Evolutionary conservation across 2,113 vertebrate species (phyloP), one percentile per base, ranked within the genome.

Genomic region (Chlamydotis undulata): DNA sequence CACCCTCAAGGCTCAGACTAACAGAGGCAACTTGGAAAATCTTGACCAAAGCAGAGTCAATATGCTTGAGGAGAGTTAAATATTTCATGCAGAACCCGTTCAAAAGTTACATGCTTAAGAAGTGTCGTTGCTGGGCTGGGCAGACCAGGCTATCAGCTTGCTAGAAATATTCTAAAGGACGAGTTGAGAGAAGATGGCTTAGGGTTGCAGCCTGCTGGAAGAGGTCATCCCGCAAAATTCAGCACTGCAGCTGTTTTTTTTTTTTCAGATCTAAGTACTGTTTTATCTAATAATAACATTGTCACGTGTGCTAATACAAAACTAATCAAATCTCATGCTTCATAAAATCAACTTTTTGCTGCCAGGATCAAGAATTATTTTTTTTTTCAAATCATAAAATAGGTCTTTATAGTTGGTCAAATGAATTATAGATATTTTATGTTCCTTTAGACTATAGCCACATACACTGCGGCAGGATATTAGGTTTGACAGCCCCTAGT

Each of bases 51-150:
- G 39, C 15, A 78, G 45, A 65, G 55, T 31, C 6, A 59, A 33
- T 47, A 53, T 18, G 4, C 43, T 43, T 37, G 25, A 47, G n/a
- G 6, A 59, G 25, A 25, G 23, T 49, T 25, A 83, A 83, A 53
- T 21, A 63, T 35, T 57, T 50, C 5, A 10, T 33, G 43, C 23
- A 57, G 56, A 69, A 69, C 21, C 43, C 82, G 19, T 45, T 88
- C n/a, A 68, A 52, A 82, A 47, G 10, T 47, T 53, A 17, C 15
- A 14, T 31, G 17, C 57, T 86, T 50, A 28, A 61, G 35, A 69
- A 64, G 28, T 9, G 25, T 50, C 0, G 0, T 12, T 50, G 7
- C 28, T n/a, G 10, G 24, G 21, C 33, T 74, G 50, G 31, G 59
- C 31, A 77, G 59, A 52, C 14, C 21, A 57, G 45, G 43, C 43